Evolutionary conservation across 2,113 vertebrate species (phyloP).

Genomic region (Pseudopipra pipra): DNA sequence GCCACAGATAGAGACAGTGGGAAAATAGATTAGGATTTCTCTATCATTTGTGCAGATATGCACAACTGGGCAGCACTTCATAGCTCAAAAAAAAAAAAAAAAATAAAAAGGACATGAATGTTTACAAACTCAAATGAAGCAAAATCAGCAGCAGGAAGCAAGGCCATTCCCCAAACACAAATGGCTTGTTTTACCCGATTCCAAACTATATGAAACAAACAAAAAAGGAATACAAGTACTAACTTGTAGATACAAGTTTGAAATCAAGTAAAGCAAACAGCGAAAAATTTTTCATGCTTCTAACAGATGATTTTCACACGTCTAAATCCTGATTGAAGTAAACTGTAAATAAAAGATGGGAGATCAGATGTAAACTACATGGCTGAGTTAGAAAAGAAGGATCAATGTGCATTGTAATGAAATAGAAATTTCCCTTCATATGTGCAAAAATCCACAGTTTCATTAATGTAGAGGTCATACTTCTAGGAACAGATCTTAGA

Average conservation of each 20-base stretch:
- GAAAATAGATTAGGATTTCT: slow-evolving; percentile 46
- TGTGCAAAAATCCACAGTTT: slow-evolving; percentile 68
- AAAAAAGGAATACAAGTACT: background rate
- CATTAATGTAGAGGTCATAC: slow-evolving; percentile 52
- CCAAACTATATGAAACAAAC: background rate
- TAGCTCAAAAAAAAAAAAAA: background rate
- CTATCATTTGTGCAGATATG: background rate
- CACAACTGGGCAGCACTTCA: slow-evolving; percentile 10
- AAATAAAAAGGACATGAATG: background rate
- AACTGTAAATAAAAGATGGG: background rate
- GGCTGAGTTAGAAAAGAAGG: background rate
- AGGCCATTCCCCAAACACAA: slow-evolving; percentile 4
- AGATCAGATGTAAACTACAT: background rate
- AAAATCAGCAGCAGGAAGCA: slow-evolving; percentile 36
- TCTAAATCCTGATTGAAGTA: background rate
- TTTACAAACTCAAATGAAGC: slow-evolving; percentile 39
- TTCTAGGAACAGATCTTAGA: slow-evolving; percentile 27
- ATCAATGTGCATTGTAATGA: slow-evolving; percentile 18
- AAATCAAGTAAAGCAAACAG: slow-evolving; percentile 28
- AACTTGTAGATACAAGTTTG: background rate
- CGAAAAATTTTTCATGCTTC: background rate
- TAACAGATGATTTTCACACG: background rate
- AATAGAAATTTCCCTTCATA: slow-evolving; percentile 37
- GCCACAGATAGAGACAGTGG: slow-evolving; percentile 31
- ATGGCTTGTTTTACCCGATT: background rate